Conservation (phyloP, 2,797 vertebrate genomes). For the Poeciliopsis presidionis region DNA sequence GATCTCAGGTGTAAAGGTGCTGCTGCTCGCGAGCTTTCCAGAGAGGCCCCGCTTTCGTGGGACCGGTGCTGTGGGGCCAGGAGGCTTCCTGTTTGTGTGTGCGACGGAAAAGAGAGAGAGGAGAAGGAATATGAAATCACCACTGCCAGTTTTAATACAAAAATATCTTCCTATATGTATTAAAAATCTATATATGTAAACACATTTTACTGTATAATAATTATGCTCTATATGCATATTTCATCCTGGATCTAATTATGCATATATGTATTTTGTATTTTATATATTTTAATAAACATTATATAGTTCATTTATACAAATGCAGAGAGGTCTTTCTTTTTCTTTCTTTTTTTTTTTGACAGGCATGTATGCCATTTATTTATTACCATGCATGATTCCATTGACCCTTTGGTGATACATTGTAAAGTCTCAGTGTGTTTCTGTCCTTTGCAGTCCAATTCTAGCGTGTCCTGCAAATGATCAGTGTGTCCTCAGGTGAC, state of each 20-base stretch:
- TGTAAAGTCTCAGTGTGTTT: neutral
- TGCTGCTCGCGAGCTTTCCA: constrained; percentile 81
- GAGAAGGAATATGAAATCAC: constrained; percentile 74
- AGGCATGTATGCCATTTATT: neutral
- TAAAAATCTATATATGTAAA: constrained; percentile 81
- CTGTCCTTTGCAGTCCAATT: constrained; percentile 1
- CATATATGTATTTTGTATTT: constrained; percentile 80
- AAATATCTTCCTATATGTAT: constrained; percentile 80
- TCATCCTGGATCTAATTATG: constrained; percentile 81
- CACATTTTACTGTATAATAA: constrained; percentile 84
- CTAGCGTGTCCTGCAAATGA: neutral
- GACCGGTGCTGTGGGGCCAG: constrained; percentile 66
- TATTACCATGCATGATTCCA: neutral
- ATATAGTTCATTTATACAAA: constrained; percentile 71
- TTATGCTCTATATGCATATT: constrained; percentile 83
- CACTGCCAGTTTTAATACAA: constrained; percentile 86
- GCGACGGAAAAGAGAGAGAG: neutral
- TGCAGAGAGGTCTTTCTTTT: constrained; percentile 3
- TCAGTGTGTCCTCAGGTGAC: neutral
- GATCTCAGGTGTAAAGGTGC: constrained; percentile 86
- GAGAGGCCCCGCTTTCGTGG: constrained; percentile 62
- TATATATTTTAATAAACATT: constrained; percentile 87
- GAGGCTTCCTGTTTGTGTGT: constrained; percentile 60
- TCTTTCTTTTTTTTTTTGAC: neutral
- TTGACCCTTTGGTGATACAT: neutral